Conservation (phyloP, 1,140 invertebrate genomes). For the Caenorhabditis briggsae region DNA sequence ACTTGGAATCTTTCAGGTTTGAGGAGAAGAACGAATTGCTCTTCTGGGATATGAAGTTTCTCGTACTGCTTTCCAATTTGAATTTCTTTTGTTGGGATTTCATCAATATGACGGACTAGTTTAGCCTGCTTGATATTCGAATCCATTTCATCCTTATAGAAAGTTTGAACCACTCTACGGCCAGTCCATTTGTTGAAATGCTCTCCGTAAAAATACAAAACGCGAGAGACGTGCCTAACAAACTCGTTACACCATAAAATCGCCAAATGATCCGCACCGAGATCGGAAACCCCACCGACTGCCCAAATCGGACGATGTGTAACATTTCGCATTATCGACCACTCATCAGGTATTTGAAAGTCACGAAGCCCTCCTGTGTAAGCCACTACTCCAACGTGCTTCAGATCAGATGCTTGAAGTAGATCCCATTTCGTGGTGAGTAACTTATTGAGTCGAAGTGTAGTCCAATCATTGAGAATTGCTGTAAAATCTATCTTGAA, state of each 20-base stretch:
- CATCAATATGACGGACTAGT: neutral
- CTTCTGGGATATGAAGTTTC: neutral
- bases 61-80: neutral
- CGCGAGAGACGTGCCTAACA: constrained; percentile 22
- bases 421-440: neutral
- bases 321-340: constrained; percentile 3
- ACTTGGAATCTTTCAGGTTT: constrained; percentile 1
- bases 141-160: neutral
- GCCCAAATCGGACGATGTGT: constrained; percentile 47
- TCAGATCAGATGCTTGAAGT: neutral
- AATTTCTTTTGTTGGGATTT: constrained; percentile 8
- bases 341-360: neutral
- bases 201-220: constrained; percentile 9
- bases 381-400: neutral
- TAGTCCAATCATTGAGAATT: neutral
- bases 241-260: constrained; percentile 59
- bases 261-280: constrained; percentile 29
- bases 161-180: constrained; percentile 8
- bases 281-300: neutral
- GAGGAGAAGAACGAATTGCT: neutral
- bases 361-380: constrained; percentile 33
- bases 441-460: neutral
- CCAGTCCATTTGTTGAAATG: neutral
- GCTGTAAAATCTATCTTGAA: neutral
- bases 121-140: neutral